Conservation (phyloP, 2,888 invertebrate species). For the Trypoxylon attenuatum region DNA sequence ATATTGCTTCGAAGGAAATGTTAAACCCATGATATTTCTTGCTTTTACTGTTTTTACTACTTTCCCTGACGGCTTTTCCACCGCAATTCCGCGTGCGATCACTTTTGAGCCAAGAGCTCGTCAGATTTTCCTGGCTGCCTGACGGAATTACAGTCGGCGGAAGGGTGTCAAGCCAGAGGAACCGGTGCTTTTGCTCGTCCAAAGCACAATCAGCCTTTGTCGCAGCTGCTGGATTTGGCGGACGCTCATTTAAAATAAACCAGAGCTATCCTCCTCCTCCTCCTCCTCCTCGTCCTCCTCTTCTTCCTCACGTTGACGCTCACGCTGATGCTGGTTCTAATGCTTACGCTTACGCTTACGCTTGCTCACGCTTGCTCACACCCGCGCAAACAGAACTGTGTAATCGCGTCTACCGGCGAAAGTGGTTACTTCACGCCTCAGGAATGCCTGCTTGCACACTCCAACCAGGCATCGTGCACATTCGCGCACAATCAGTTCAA, state of each 20-base stretch:
- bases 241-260: conserved; percentile 27
- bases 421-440: conserved; percentile 21
- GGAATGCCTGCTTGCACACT: conserved; percentile 7
- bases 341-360: no score
- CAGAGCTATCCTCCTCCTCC: no score
- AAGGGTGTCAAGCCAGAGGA: background rate
- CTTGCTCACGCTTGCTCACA: no score
- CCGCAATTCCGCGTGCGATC: no score
- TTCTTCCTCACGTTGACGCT: no score
- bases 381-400: conserved; percentile 19
- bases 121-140: no score
- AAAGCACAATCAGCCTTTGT: conserved; percentile 20
- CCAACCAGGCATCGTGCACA: background rate
- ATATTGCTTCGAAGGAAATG: background rate
- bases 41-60: no score
- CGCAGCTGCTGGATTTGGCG: background rate
- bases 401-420: conserved; percentile 21
- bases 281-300: no score
- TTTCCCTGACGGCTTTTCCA: background rate
- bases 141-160: no score
- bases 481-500: background rate
- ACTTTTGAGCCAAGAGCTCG: no score
- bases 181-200: background rate
- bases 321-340: no score
- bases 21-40: no score